Evolutionary conservation across 2,797 vertebrate genomes (phyloP).

Genomic region (Trematomus bernacchii): DNA sequence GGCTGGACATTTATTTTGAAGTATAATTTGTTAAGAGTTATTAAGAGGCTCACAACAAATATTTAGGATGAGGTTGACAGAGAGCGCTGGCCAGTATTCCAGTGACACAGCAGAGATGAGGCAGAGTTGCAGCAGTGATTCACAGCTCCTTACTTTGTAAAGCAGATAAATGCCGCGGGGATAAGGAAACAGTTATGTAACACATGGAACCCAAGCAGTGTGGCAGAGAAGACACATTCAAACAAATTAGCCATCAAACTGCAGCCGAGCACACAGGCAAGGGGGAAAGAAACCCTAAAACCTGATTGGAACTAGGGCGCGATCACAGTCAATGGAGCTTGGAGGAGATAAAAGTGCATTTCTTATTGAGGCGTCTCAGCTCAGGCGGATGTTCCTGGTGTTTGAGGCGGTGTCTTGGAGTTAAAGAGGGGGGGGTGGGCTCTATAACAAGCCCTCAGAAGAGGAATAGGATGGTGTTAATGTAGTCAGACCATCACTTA

Average conservation of each 20-base stretch:
- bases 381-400: constrained; percentile 15
- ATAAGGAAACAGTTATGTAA: constrained; percentile 60
- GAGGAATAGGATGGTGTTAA: constrained; percentile 29
- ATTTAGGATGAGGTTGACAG: neutral
- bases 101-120: constrained; percentile 50
- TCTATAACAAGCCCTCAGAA: constrained; percentile 10
- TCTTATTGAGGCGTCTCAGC: constrained; percentile 33
- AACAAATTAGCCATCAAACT: constrained; percentile 57
- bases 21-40: too few species aligned
- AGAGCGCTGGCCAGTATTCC: constrained; percentile 35
- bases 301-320: constrained; percentile 53
- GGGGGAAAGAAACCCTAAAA: constrained; percentile 34
- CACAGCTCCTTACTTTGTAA: constrained; percentile 51
- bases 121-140: constrained; percentile 49
- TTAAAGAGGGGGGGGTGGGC: constrained; percentile 11
- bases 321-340: constrained; percentile 39
- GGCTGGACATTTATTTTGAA: too few species aligned
- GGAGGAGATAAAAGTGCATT: constrained; percentile 64
- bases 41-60: too few species aligned
- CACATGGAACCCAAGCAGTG: constrained; percentile 21
- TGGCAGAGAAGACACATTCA: constrained; percentile 52
- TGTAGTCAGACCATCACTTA: constrained; percentile 5
- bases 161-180: constrained; percentile 41
- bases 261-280: constrained; percentile 20
- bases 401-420: constrained; percentile 16